Evolutionary conservation across 2,797 vertebrate genomes (phyloP), one percentile per base, ranked within the genome.

Genomic region (Eospalax fontanierii): DNA sequence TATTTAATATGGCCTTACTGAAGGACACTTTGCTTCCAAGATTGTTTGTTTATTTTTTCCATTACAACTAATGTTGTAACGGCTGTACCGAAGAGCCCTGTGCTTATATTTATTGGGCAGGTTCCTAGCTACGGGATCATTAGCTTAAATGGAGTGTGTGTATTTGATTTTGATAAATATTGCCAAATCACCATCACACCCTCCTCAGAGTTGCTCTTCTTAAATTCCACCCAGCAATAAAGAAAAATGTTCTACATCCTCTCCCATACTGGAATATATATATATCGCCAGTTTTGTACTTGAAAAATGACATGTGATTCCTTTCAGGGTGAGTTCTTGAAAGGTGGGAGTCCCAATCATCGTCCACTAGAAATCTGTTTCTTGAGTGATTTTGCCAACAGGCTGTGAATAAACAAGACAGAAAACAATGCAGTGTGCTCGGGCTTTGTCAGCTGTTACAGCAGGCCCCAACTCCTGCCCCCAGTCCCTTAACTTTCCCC

Each of bases 321-420:
- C 85, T 80, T 83, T 59, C 76, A 19, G 14, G 22, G 10, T 66
- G 26, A 90, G 43, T 70, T 89, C 57, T 81, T 91, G 74, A 40
- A 38, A 59, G 57, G 40, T 78, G 46, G 28, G 30, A 78, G 50
- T 93, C 43, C 33, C 28, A 11, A 82, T 68, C 50, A 38, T 66
- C 38, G 50, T 66, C 61, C 26, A 26, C 65, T 74, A n/a, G 57
- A 95, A 91, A 66, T 16, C 21, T 35, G 22, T 95, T 87, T 92
- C 66, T 73, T 57, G 33, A 73, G 40, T 40, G 65, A 85, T 81
- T 87, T 93, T 57, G 81, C 24, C 28, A 71, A 26, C 3, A 66
- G 43, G 18, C 28, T n/a, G 33, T 24, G n/a, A 93, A 70, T 68
- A 76, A 93, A 85, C 35, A 78, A 93, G 65, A 66, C 10, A 63